Evolutionary conservation across 2,113 vertebrate species (phyloP), one percentile per base, ranked within the genome.

Genomic region (Bombycilla garrulus): DNA sequence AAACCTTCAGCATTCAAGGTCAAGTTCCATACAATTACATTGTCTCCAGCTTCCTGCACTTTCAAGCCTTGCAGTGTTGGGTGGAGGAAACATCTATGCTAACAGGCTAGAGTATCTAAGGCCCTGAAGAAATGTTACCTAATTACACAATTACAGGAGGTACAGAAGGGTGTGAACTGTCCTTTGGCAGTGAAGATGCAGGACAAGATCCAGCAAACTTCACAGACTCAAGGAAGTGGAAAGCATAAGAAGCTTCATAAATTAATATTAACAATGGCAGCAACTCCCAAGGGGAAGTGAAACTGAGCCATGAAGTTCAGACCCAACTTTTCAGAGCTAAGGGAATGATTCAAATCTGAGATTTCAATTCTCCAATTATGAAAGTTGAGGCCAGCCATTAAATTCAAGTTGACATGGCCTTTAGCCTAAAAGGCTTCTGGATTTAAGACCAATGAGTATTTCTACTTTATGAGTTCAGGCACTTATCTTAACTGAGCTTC

Each of bases 141-240:
- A 94, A 96, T 96, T 96, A 94, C 51, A 95, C 82, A 95, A 88
- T 93, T 95, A 93, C 88, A 90, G 90, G 69, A 95, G 92, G 72
- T 69, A 67, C 56, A 81, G 88, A 65, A 94, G 95, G 94, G 93
- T 94, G 95, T 95, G 93, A 96, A 96, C 86, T 92, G 93, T 94
- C 93, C 95, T 96, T 94, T 88, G 95, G 95, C 94, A 88, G 82
- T 60, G 57, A 93, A 96, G 92, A 90, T 90, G 69, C 65, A 97
- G 88, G 90, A 93, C 82, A 84, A 94, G 95, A 97, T 96, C 94
- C 95, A 96, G 94, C 64, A 94, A 93, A 95, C 94, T 90, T 90
- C 77, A 92, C 25, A 95, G 82, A 95, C 88, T 95, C 93, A 78
- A 97, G 96, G 93, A 97, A 96, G 76, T 90, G 60, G 88, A 94